A percentile compares a stretch with the other conserved stretches of the same genome.
Conservation (phyloP, 2,888 invertebrate genomes). For the Cabera pusaria region DNA sequence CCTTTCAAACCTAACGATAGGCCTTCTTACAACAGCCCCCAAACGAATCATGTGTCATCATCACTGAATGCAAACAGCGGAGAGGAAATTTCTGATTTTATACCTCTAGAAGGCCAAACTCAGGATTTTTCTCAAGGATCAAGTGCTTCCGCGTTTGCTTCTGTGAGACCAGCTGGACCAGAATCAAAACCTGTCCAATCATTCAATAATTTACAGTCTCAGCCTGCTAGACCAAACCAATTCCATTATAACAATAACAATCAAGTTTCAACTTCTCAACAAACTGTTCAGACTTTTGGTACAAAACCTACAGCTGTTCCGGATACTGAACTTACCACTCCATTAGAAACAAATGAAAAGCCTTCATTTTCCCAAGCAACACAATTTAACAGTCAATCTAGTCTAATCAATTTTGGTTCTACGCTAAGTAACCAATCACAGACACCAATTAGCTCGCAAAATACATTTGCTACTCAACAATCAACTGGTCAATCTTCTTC, state of each 20-base stretch:
- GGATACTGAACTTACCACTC: slow-evolving; percentile 50
- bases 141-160: slow-evolving; percentile 19
- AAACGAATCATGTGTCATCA: slow-evolving; percentile 4
- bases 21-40: slow-evolving; percentile 9
- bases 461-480: slow-evolving; percentile 17
- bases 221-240: slow-evolving; percentile 25
- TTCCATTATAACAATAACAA: slow-evolving; percentile 22
- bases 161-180: slow-evolving; percentile 4
- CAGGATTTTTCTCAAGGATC: slow-evolving; percentile 12
- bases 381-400: slow-evolving; percentile 17
- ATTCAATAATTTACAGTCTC: slow-evolving; percentile 16
- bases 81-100: slow-evolving; percentile 6
- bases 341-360: slow-evolving; percentile 42
- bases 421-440: slow-evolving; percentile 10
- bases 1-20: slow-evolving; percentile 35
- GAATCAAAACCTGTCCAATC: slow-evolving; percentile 13
- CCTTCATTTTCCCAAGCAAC: slow-evolving; percentile 16
- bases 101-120: slow-evolving; percentile 7
- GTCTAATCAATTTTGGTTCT: slow-evolving; percentile 9
- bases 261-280: slow-evolving; percentile 25
- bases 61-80: slow-evolving; percentile 3
- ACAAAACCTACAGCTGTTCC: slow-evolving; percentile 45
- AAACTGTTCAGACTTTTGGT: too few species aligned
- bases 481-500: slow-evolving; percentile 10
- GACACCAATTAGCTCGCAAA: slow-evolving; percentile 14